A percentile compares a stretch with the other conserved stretches of the same genome.
phyloP scores from a whole-genome alignment of 1,140 invertebrate genomes.

The Chelonus insularis region DNA sequence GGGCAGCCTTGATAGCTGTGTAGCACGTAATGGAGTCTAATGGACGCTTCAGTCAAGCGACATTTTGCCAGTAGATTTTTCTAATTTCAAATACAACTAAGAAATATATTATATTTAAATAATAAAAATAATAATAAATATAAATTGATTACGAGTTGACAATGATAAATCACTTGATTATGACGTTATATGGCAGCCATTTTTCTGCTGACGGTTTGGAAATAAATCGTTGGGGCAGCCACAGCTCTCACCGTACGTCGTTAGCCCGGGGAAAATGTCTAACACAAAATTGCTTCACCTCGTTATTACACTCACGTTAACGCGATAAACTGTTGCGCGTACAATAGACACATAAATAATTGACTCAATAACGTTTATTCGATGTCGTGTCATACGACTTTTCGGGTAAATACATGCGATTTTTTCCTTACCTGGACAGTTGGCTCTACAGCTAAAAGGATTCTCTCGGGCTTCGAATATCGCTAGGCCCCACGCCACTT shows the following conservation, averaged over 20 bases:
- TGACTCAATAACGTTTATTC: slow-evolving; percentile 3
- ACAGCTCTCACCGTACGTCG: slow-evolving; percentile 3
- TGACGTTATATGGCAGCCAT: slow-evolving; percentile 15
- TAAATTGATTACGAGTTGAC: not conserved
- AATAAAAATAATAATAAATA: not conserved
- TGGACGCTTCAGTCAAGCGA: slow-evolving; percentile 22
- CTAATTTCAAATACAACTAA: not conserved
- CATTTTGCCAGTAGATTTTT: slow-evolving; percentile 8
- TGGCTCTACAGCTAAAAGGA: slow-evolving; percentile 62
- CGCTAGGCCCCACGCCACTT: slow-evolving; percentile 66
- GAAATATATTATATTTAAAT: not conserved
- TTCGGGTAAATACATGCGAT: slow-evolving; percentile 59
- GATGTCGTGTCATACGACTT: slow-evolving; percentile 24
- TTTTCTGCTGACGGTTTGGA: slow-evolving; percentile 9
- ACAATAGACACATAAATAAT: not conserved
- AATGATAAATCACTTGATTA: not conserved
- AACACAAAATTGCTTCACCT: slow-evolving; percentile 12
- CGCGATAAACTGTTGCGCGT: not conserved
- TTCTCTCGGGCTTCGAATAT: slow-evolving; percentile 64
- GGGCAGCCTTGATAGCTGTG: slow-evolving; percentile 25
- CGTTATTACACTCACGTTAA: slow-evolving; percentile 14
- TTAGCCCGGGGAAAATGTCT: not conserved
- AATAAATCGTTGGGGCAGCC: slow-evolving; percentile 10
- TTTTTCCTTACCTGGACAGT: slow-evolving; percentile 63
- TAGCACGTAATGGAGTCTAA: slow-evolving; percentile 28